Conservation (phyloP, 2,888 invertebrate genomes). For the Nowickia ferox region DNA sequence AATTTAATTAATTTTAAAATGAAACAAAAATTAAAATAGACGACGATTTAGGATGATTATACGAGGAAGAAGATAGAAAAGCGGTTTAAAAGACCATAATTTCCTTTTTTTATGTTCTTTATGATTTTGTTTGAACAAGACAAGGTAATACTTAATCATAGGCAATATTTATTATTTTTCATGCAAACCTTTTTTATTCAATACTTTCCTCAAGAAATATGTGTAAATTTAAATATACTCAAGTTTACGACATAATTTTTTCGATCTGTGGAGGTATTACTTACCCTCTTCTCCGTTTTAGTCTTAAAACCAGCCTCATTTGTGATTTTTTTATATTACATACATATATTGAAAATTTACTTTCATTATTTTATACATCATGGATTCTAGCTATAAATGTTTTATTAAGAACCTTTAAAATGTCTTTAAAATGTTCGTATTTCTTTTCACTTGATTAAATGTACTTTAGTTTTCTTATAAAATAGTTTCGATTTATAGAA, state of each 20-base stretch:
- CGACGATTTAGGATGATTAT: constrained; percentile 43
- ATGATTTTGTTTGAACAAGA: constrained; percentile 25
- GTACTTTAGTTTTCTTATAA: constrained; percentile 9
- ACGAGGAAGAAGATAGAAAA: constrained; percentile 51
- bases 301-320: constrained; percentile 50
- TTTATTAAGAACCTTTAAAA: constrained; percentile 11
- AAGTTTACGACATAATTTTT: background rate
- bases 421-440: constrained; percentile 1
- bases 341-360: constrained; percentile 24
- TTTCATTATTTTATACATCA: constrained; percentile 8
- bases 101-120: constrained; percentile 33
- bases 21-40: constrained; percentile 53
- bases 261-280: constrained; percentile 20
- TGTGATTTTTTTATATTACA: constrained; percentile 49
- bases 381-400: constrained; percentile 7
- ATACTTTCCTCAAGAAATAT: background rate
- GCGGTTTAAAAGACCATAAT: constrained; percentile 69
- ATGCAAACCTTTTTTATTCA: constrained; percentile 16
- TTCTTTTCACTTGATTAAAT: constrained; percentile 3
- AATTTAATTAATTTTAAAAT: constrained; percentile 62
- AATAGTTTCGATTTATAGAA: background rate
- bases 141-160: constrained; percentile 6
- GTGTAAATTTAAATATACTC: background rate
- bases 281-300: constrained; percentile 28
- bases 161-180: constrained; percentile 6